Percentiles rank a stretch among this genome's conserved stretches.
Conservation (phyloP, 2,113 vertebrate species). For the Ciconia maguari region DNA sequence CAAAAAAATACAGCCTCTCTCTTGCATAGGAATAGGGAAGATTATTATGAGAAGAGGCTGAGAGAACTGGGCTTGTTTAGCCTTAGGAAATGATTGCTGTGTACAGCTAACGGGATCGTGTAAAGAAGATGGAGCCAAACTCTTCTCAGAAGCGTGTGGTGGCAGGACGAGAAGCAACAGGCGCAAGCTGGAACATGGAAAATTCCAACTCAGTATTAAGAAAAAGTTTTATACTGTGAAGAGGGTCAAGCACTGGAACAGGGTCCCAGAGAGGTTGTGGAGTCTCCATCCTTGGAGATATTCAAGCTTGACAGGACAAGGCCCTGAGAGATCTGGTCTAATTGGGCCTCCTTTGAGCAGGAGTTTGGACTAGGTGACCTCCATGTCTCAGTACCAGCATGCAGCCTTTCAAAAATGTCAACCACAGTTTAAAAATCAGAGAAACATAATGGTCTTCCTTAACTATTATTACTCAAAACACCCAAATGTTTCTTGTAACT, state of each 20-base stretch:
- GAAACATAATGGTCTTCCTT: not conserved
- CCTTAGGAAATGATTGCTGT: not conserved
- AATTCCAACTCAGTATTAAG: not conserved
- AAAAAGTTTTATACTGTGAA: not conserved
- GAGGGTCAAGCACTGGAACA: not conserved
- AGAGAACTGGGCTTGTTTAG: not conserved
- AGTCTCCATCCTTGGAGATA: not conserved
- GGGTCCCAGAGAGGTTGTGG: not conserved
- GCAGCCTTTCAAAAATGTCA: not conserved
- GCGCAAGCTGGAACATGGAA: not conserved
- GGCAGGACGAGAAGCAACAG: not conserved
- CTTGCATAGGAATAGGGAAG: not conserved
- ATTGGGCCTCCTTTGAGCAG: not conserved
- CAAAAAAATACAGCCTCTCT: not conserved
- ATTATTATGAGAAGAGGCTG: not conserved
- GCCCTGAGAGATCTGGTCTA: not conserved
- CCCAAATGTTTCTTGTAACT: not conserved
- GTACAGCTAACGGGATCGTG: accelerated
- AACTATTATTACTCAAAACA: not conserved
- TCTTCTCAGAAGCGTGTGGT: accelerated
- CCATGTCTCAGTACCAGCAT: not conserved
- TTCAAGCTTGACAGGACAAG: not conserved
- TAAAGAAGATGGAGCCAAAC: not conserved
- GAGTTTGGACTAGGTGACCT: not conserved
- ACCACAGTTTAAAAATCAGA: not conserved